phyloP scores from a whole-genome alignment of 2,797 vertebrate genomes.

The Pithecia hirsuta region DNA sequence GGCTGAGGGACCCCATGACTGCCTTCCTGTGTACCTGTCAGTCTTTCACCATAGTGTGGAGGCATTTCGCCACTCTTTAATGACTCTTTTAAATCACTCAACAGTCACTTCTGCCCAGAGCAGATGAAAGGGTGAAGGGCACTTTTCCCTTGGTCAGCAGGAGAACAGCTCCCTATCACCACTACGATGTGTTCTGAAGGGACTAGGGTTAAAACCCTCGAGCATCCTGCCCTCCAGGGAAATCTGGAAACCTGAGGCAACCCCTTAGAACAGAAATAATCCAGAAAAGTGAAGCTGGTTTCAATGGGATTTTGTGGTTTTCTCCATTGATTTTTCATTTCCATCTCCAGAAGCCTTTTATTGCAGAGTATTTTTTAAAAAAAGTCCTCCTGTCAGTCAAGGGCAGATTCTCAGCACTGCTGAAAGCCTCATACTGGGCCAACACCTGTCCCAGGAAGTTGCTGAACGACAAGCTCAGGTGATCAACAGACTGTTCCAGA shows the following conservation, averaged over 20 bases:
- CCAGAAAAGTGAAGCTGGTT: background rate
- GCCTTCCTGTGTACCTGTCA: background rate
- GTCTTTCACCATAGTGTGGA: background rate
- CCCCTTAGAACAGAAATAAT: background rate
- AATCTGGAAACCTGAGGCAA: background rate
- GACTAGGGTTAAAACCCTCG: background rate
- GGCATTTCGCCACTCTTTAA: background rate
- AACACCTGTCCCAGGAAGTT: background rate
- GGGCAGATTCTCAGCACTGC: background rate
- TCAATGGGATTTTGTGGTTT: background rate
- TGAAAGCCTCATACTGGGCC: background rate
- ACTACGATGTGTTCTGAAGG: background rate
- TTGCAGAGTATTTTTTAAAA: background rate
- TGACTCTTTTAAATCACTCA: background rate
- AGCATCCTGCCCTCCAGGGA: background rate
- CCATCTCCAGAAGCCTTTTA: background rate
- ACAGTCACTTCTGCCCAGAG: background rate
- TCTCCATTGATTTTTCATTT: background rate
- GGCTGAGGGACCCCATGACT: background rate
- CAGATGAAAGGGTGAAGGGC: background rate
- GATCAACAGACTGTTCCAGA: background rate
- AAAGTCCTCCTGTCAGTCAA: background rate
- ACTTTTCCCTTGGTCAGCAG: background rate
- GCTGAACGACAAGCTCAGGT: background rate
- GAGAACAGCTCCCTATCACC: background rate